Conservation (phyloP, 2,888 invertebrate species). For the Deilephila porcellus region DNA sequence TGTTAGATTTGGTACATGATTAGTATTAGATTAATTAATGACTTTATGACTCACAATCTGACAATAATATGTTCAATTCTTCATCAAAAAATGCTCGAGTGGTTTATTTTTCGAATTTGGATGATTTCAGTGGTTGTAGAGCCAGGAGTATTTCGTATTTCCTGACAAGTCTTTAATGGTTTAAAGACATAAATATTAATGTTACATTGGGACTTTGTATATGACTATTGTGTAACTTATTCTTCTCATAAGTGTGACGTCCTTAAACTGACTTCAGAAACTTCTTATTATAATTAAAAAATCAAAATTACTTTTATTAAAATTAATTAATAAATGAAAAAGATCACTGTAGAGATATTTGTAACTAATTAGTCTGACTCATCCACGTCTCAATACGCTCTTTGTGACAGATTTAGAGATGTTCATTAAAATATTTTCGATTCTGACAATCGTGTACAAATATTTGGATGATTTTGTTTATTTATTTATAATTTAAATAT, state of each 20-base stretch:
- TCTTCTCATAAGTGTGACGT: too few relatives aligned
- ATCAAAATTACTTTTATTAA: not conserved
- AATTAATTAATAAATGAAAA: constrained; percentile 4
- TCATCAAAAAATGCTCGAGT: too few relatives aligned
- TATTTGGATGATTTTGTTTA: too few relatives aligned
- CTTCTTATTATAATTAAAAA: not conserved
- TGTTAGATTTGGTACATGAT: too few relatives aligned
- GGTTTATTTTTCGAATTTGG: too few relatives aligned
- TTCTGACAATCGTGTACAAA: not conserved
- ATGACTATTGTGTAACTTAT: not conserved
- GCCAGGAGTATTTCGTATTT: too few relatives aligned
- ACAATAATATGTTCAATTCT: too few relatives aligned
- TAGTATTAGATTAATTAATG: too few relatives aligned
- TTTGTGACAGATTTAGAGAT: constrained; percentile 21
- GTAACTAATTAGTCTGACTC: constrained; percentile 14
- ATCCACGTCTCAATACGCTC: not conserved
- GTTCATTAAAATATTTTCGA: constrained; percentile 9
- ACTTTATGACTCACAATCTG: too few relatives aligned
- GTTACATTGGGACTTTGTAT: not conserved
- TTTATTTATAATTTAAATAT: too few relatives aligned
- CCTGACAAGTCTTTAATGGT: not conserved
- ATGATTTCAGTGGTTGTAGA: too few relatives aligned
- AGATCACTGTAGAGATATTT: not conserved
- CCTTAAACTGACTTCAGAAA: too few relatives aligned
- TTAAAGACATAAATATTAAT: not conserved